A percentile compares a stretch with the other conserved stretches of the same genome.
These are phyloP conservation scores for Poecile atricapillus DNA, from an alignment of 2,113 vertebrate species.

Conservation along the genomic window DNA sequence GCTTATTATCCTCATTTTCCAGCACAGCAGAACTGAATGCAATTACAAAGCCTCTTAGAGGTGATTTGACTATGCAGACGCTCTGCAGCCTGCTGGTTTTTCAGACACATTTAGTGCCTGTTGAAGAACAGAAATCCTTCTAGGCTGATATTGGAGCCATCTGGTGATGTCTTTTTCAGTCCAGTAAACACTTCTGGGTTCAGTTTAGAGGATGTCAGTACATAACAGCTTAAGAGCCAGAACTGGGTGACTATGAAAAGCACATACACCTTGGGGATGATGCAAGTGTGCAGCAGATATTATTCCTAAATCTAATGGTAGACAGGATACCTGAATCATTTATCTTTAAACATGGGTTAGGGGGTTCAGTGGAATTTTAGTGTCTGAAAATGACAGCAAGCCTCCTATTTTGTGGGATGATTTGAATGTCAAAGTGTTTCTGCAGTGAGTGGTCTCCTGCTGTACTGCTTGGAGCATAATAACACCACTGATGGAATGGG, in stretches of 20 bases:
- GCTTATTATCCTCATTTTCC: conserved; percentile 35
- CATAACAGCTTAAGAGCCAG: conserved; percentile 1
- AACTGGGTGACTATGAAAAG: neutral
- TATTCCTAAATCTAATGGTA: neutral
- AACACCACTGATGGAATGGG: neutral
- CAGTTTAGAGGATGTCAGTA: conserved; percentile 16
- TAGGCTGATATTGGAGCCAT: conserved; percentile 45
- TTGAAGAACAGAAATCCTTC: conserved; percentile 47
- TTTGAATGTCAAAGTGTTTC: neutral
- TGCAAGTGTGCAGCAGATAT: neutral
- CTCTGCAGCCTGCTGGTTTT: conserved; percentile 39
- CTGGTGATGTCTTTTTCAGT: conserved; percentile 51
- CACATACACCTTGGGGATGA: neutral
- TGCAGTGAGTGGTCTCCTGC: neutral
- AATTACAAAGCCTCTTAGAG: conserved; percentile 47
- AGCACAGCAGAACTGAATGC: neutral
- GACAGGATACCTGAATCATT: neutral
- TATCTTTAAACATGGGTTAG: neutral
- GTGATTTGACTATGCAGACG: conserved; percentile 33
- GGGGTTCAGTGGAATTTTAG: neutral
- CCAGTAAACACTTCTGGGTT: conserved; percentile 35
- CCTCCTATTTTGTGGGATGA: neutral
- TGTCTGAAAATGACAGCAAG: neutral
- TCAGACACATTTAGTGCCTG: conserved; percentile 16
- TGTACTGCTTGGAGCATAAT: neutral